phyloP scores from a whole-genome alignment of 2,797 vertebrate genomes.

The Pogonophryne albipinna region DNA sequence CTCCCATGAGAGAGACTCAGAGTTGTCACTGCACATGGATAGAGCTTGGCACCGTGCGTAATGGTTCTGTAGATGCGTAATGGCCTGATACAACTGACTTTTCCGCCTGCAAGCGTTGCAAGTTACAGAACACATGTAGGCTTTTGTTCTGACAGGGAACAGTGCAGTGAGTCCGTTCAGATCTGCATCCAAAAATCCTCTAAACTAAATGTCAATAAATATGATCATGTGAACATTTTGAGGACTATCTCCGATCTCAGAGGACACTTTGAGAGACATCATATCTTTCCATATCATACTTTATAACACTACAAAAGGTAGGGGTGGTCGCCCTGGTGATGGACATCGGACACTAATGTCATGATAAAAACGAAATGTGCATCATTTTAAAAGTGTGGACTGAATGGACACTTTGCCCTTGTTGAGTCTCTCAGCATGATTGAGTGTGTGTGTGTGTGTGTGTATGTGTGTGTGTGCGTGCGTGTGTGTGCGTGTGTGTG shows the following conservation, averaged over 20 bases:
- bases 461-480: not conserved
- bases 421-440: conserved; percentile 25
- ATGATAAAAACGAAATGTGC: conserved; percentile 5
- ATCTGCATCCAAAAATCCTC: not conserved
- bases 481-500: conserved; percentile 1
- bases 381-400: conserved; percentile 10
- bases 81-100: conserved; percentile 14
- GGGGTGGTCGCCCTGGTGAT: too few relatives aligned
- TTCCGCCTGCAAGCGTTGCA: not conserved
- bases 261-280: not conserved
- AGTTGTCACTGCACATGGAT: not conserved
- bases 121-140: not conserved
- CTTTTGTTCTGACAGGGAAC: not conserved
- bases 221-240: not conserved
- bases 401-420: conserved; percentile 36
- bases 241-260: not conserved
- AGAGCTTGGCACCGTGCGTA: conserved; percentile 16
- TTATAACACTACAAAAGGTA: too few relatives aligned
- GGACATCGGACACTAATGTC: not conserved
- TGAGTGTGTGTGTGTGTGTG: conserved; percentile 16
- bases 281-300: not conserved
- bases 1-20: conserved; percentile 7
- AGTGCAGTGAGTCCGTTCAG: not conserved
- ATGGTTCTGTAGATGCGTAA: conserved; percentile 19
- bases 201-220: not conserved